These are phyloP conservation scores for Maniola hyperantus DNA, from an alignment of 2,888 invertebrate species.

Conservation along the genomic window DNA sequence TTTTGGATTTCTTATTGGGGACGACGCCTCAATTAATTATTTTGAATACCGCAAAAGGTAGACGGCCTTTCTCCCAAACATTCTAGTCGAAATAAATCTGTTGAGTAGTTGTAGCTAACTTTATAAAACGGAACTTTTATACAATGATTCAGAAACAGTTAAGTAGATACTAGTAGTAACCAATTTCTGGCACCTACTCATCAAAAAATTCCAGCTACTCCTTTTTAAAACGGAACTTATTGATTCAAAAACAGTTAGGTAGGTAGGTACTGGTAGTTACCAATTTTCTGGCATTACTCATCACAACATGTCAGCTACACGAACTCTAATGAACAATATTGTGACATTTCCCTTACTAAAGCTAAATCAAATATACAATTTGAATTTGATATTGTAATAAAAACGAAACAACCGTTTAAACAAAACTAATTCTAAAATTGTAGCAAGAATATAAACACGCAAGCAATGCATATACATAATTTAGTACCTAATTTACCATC, in stretches of 20 bases:
- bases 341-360: no score
- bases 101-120: not conserved
- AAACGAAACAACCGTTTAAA: not conserved
- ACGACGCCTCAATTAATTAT: slow-evolving; percentile 55
- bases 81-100: slow-evolving; percentile 20
- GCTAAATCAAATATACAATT: no score
- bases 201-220: no score
- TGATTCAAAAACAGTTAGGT: not conserved
- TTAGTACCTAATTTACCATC: no score
- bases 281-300: no score
- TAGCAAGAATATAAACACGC: not conserved
- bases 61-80: slow-evolving; percentile 56
- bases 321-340: no score
- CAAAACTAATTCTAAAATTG: not conserved
- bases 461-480: not conserved
- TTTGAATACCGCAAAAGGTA: slow-evolving; percentile 60
- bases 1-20: slow-evolving; percentile 66
- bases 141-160: not conserved
- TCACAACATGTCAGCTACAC: no score
- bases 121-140: no score
- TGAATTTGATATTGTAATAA: no score
- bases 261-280: no score
- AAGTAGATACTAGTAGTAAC: no score
- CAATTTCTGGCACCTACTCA: no score
- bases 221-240: not conserved